Evolutionary conservation across 1,140 invertebrate species (phyloP), one percentile per base, ranked within the genome.

Genomic region (Gonioctena quinquepunctata): DNA sequence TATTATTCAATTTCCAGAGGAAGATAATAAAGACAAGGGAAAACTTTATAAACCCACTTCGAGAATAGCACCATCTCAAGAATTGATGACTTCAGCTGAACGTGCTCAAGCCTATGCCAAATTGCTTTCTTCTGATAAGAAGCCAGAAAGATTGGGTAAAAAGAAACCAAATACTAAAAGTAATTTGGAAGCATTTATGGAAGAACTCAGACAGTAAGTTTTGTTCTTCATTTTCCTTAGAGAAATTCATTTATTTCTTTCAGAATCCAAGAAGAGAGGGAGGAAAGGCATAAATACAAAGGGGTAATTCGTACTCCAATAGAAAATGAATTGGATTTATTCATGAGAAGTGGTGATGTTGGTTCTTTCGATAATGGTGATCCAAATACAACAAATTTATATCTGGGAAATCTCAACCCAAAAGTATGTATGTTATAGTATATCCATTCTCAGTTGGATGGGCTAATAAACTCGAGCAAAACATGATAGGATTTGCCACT

Each of bases 321-420:
- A 48, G 81, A 82, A 77, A 74, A 75, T 22, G 82, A 83, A 62
- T 71, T 83, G 54, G 81, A 82, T 75, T 52, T 82, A 62, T 81
- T 82, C 70, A 25, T 79, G 82, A 60, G 85, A 84, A 70, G 78
- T 79, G 72, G 83, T 82, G 76, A 80, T 75, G 84, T 80, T 0
- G 82, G 81, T 72, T 84, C 80, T 78, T 96, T 94, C 84, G 96
- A 97, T 81, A 94, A 93, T 68, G 95, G 96, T 1, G 96, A 99
- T 88, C 96, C 96, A 54, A 96, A 93, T 77, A 99, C 97, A 2
- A 99, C 98, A 27, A 99, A 99, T 84, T 88, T 99, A 11, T 99
- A 99, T 83, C 86, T 99, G 49, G 96, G 96, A 66, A 99, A 99
- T 85, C 88, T 99, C 3, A 97, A 96, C 86, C 96, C 96, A 63